Evolutionary conservation across 2,113 vertebrate genomes (phyloP).

Genomic region (Caracal caracal): DNA sequence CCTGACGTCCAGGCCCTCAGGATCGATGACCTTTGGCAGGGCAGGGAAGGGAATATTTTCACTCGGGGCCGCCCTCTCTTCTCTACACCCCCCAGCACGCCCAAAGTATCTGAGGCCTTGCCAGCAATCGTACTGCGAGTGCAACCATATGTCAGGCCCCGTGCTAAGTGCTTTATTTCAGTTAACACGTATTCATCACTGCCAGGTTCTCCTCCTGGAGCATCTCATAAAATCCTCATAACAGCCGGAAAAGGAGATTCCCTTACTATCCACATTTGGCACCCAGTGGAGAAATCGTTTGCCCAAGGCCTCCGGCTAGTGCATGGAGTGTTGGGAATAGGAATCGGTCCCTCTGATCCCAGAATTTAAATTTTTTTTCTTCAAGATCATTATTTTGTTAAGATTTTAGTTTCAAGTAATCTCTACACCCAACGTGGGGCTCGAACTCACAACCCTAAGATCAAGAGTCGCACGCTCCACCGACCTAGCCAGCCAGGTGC

Average conservation of each 20-base stretch:
- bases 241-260: background rate
- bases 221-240: background rate
- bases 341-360: background rate
- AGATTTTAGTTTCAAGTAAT: background rate
- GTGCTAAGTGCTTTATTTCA: background rate
- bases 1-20: background rate
- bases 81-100: background rate
- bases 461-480: background rate
- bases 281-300: background rate
- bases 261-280: background rate
- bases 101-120: background rate
- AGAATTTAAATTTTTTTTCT: background rate
- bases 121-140: background rate
- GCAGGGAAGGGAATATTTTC: background rate
- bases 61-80: background rate
- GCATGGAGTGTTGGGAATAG: background rate
- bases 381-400: background rate
- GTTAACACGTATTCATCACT: background rate
- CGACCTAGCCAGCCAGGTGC: background rate
- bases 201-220: background rate
- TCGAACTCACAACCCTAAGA: background rate
- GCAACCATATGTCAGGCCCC: no score
- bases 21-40: background rate
- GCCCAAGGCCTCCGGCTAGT: background rate
- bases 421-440: background rate